Evolutionary conservation across 2,888 invertebrate genomes (phyloP), one percentile per base, ranked within the genome.

Genomic region (Aspidiotus destructor): DNA sequence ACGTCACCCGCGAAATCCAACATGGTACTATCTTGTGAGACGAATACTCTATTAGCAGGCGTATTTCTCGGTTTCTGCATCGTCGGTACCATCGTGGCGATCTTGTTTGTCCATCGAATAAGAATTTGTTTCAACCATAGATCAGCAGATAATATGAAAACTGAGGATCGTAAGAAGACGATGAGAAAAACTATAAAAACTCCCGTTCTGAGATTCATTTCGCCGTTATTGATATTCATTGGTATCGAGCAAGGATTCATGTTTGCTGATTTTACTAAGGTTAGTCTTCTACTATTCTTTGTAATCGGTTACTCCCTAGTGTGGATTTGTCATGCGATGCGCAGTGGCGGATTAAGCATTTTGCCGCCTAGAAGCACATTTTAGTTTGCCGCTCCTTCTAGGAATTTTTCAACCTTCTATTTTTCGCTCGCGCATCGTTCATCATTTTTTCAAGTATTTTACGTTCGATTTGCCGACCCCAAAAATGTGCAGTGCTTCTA

Each of bases 241-340:
- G 90, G 90, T 71, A 81, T 89, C 70, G 89, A 90, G 77, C 90
- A 90, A 79, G 89, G 88, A 72, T 89, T 90, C 76, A 88, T 91
- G 80, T 85, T 87, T 76, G 86, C 87, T 9, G 89, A 89, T 75
- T 90, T 89, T 77, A 85, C 88, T 76, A 86, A 88, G 82, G 89
- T 87, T 75, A 76, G 60, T 60, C n/a, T 28, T 3, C 5, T 28
- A 28, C 28, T 28, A 28, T 28, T 5, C 28, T 28, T 28, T 28
- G 5, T 28, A 28, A 28, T 5, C 28, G 5, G 2, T 1, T 28
- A 28, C 28, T 28, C 28, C 2, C 28, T 28, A 5, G 28, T 28
- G 28, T 28, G n/a, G n/a, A n/a, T n/a, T n/a, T n/a, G n/a, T n/a
- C n/a, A n/a, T n/a, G n/a, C n/a, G n/a, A n/a, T n/a, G n/a, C n/a